phyloP scores from a whole-genome alignment of 2,888 invertebrate genomes.

The Chaitophorus viminalis region DNA sequence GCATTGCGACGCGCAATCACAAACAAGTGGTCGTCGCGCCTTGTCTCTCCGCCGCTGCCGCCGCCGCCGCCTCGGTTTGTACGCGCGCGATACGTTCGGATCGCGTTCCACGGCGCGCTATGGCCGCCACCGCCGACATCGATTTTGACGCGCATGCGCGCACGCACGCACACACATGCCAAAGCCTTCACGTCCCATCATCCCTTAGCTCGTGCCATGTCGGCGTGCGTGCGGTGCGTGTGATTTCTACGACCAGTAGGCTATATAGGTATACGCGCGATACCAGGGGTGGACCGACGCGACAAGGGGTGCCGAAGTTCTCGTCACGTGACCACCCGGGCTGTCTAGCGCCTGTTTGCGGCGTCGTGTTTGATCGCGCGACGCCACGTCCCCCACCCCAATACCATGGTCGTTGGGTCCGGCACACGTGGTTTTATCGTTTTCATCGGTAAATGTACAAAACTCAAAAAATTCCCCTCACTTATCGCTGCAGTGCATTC shows the following conservation, averaged over 20 bases:
- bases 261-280: no score
- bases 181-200: no score
- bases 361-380: background rate
- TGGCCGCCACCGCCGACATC: background rate
- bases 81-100: background rate
- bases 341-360: background rate
- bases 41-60: background rate
- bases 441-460: no score
- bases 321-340: background rate
- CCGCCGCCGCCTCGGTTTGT: no score
- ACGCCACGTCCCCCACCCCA: background rate
- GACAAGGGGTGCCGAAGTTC: background rate
- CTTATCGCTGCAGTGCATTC: no score
- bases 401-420: no score
- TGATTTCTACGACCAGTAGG: no score
- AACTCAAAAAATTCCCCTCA: no score
- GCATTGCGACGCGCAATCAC: conserved; percentile 54
- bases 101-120: no score
- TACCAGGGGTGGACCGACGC: background rate
- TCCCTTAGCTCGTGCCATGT: no score
- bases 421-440: background rate
- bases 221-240: no score
- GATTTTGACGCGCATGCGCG: background rate
- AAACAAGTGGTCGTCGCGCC: conserved; percentile 57
- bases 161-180: background rate